phyloP scores from a whole-genome alignment of 2,888 invertebrate genomes.

The Brassicogethes aeneus region DNA sequence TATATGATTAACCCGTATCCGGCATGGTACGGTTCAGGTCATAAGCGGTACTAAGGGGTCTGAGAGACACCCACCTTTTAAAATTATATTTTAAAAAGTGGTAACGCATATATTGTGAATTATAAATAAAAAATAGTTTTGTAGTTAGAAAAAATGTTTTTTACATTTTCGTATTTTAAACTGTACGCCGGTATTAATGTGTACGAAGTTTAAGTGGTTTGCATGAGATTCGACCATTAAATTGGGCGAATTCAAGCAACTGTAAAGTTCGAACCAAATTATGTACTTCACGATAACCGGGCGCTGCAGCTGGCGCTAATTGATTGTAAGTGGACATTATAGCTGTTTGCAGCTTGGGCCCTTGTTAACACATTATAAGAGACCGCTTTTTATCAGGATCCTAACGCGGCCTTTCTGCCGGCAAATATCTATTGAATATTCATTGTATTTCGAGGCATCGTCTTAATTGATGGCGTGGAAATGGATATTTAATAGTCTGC shows the following conservation, averaged over 20 bases:
- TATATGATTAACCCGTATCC: too few relatives aligned
- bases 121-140: too few relatives aligned
- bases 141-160: too few relatives aligned
- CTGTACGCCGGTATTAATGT: too few relatives aligned
- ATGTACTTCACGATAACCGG: constrained; percentile 5
- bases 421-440: constrained; percentile 23
- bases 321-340: constrained; percentile 22
- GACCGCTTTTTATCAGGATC: constrained; percentile 16
- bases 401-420: too few relatives aligned
- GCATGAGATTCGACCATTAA: not conserved
- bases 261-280: constrained; percentile 4
- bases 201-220: too few relatives aligned
- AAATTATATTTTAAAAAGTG: too few relatives aligned
- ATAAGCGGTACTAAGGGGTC: too few relatives aligned
- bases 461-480: constrained; percentile 25
- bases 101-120: too few relatives aligned
- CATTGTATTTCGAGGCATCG: constrained; percentile 20
- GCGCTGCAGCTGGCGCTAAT: constrained; percentile 19
- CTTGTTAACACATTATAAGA: constrained; percentile 17
- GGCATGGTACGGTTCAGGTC: too few relatives aligned
- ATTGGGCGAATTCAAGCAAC: not conserved
- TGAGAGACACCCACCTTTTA: too few relatives aligned
- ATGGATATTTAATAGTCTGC: constrained; percentile 24
- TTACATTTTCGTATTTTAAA: too few relatives aligned
- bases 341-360: constrained; percentile 10